phyloP scores from a whole-genome alignment of 1,140 invertebrate species.

The Intoshia linei region DNA sequence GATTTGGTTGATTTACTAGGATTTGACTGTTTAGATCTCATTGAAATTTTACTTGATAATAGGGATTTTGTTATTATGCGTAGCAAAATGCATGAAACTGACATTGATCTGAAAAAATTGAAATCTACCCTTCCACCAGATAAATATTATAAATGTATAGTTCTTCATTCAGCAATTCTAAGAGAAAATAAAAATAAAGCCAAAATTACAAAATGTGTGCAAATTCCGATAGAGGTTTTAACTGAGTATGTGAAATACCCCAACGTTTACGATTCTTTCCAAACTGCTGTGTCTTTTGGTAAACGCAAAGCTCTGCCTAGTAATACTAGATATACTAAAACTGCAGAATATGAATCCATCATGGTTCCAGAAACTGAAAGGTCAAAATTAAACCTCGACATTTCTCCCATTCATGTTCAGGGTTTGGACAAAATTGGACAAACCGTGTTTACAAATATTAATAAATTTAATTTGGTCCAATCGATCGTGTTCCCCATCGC shows the following conservation, averaged over 20 bases:
- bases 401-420: conserved; percentile 2
- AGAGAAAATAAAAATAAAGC: neutral
- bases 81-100: neutral
- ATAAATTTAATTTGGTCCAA: conserved; percentile 62
- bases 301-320: too few relatives aligned
- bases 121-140: neutral
- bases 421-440: conserved; percentile 16
- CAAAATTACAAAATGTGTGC: neutral
- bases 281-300: neutral
- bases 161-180: neutral
- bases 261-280: neutral
- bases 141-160: neutral
- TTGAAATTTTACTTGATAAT: conserved; percentile 39
- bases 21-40: conserved; percentile 50
- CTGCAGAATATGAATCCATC: neutral
- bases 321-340: neutral
- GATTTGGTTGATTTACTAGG: conserved; percentile 48
- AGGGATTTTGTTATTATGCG: conserved; percentile 14
- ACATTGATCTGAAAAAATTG: neutral
- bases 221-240: neutral
- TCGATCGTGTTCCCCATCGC: conserved; percentile 71
- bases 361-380: neutral
- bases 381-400: neutral
- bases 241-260: too few relatives aligned
- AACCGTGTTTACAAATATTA: conserved; percentile 39